Evolutionary conservation across 2,888 invertebrate genomes (phyloP), one percentile per base, ranked within the genome.

Genomic region (Apantesis nais): DNA sequence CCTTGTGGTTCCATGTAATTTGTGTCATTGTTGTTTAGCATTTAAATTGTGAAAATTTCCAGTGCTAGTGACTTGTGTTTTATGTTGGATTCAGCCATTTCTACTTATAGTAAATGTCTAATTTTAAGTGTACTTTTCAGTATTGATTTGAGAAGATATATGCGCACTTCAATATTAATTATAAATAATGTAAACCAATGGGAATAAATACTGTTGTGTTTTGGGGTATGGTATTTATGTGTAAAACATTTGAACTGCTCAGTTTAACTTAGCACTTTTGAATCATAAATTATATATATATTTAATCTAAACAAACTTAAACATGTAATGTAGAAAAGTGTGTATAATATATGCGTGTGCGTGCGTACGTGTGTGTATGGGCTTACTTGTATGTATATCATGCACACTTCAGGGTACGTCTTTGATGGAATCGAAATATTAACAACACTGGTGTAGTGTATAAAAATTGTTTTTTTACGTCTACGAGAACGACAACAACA

Each of bases 1-100:
- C 55, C 67, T 61, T 67, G 61, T 12, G n/a, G 25, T 77, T 77
- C 76, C 67, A 69, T 71, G 79, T 78, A 81, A 81, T 76, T 72
- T 76, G 72, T 69, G 72, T 80, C 78, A 79, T 55, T 62, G 19
- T 69, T 72, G 67, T 64, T 60, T 22, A 61, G n/a, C 31, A 41
- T 62, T 60, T 29, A 66, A 58, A 39, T 48, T 37, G 41, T 65
- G 44, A 60, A 60, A 65, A 37, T 65, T 65, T 64, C 60, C 64
- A 69, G 52, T 9, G 11, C 22, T 64, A 64, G 25, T 68, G 25
- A 29, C n/a, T 34, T 48, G 44, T 29, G 48, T 64, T n/a, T n/a
- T 52, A 65, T 34, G 25, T n/a, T 52, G 3, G n/a, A 37, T n/a
- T 25, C n/a, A 25, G 19, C 37, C n/a, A 11, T 39, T 39, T 39